phyloP scores from a whole-genome alignment of 2,797 vertebrate genomes.

The Urosaurus nigricauda region DNA sequence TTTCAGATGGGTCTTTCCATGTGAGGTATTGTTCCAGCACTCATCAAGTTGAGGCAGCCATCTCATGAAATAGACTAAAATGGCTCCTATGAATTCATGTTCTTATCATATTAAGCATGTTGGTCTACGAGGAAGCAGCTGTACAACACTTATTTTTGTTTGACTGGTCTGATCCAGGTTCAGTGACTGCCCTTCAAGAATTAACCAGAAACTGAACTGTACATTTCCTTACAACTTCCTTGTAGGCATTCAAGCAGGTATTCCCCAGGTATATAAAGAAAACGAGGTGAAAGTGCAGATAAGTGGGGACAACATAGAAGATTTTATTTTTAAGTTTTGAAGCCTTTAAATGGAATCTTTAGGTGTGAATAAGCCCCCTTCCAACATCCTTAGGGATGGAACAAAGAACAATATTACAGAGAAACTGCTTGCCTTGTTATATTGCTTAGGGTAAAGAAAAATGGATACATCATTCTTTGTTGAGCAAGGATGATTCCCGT shows the following conservation, averaged over 20 bases:
- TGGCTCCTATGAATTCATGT: background rate
- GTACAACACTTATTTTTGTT: background rate
- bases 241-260: constrained; percentile 32
- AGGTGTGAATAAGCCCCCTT: constrained; percentile 27
- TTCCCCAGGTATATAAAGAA: background rate
- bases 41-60: background rate
- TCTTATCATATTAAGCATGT: background rate
- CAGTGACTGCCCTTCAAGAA: background rate
- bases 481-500: constrained; percentile 36
- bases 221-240: constrained; percentile 36
- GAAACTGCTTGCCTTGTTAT: constrained; percentile 22
- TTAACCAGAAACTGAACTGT: constrained; percentile 39
- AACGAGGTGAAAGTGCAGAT: constrained; percentile 48
- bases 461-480: constrained; percentile 36
- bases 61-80: background rate
- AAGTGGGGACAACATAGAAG: constrained; percentile 44
- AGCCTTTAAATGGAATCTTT: constrained; percentile 30
- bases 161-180: constrained; percentile 2
- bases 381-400: constrained; percentile 37
- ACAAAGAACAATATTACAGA: constrained; percentile 34
- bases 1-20: background rate
- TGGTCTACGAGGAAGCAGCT: background rate
- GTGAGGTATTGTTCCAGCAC: background rate
- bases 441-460: constrained; percentile 9
- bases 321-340: constrained; percentile 8